phyloP scores from a whole-genome alignment of 2,888 invertebrate genomes.

The Meloe dianella region DNA sequence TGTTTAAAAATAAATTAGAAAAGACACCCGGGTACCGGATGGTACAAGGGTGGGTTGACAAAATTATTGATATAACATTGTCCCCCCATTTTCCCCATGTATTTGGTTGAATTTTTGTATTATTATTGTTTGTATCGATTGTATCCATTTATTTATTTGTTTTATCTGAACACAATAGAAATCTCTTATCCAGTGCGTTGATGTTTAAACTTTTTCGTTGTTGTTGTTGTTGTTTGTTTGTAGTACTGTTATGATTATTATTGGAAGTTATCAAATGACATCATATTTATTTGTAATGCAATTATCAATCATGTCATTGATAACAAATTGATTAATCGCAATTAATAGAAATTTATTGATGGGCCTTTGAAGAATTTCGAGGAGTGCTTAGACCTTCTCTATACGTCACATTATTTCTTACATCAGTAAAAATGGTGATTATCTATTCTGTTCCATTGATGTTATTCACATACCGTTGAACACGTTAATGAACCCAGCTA shows the following conservation, averaged over 20 bases:
- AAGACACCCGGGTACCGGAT: not conserved
- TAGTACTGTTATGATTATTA: not conserved
- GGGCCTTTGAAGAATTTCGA: not conserved
- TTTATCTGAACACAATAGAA: not conserved
- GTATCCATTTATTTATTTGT: not conserved
- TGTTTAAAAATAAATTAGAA: not conserved
- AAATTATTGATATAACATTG: not conserved
- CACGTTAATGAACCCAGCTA: conserved; percentile 5
- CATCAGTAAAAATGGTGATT: not conserved
- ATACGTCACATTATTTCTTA: not conserved
- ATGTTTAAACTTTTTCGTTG: not conserved
- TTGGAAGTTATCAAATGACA: not conserved
- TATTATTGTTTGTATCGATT: not conserved
- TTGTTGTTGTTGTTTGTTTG: not conserved
- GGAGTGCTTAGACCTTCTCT: conserved; percentile 8
- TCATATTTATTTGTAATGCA: not conserved
- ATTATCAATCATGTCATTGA: not conserved
- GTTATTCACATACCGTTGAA: not conserved
- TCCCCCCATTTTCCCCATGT: not conserved
- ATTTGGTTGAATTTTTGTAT: not conserved
- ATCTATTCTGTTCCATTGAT: not conserved
- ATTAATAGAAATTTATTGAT: not conserved
- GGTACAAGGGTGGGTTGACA: not conserved
- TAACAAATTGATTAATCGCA: not conserved
- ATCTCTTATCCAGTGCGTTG: not conserved